These are phyloP conservation scores for Sebastes reedi DNA, from an alignment of 2,797 vertebrate species.

Conservation along the genomic window DNA sequence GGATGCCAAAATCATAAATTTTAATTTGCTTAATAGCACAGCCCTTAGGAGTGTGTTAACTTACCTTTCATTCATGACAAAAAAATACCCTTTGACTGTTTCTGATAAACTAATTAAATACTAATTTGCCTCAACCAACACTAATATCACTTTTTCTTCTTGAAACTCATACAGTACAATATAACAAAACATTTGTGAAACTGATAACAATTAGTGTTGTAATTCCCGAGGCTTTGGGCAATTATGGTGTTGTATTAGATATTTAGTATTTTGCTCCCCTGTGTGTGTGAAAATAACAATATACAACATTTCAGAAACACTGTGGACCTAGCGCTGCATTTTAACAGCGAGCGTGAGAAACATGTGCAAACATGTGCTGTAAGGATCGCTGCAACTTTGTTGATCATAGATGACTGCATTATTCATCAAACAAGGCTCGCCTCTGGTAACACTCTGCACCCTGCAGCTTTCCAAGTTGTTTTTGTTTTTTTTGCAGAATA, in stretches of 20 bases:
- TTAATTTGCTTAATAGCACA: background rate
- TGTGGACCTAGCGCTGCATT: background rate
- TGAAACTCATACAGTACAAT: background rate
- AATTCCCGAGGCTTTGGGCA: background rate
- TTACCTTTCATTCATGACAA: background rate
- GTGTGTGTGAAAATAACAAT: background rate
- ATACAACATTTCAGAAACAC: background rate
- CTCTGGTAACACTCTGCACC: slow-evolving; percentile 43
- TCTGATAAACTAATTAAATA: background rate
- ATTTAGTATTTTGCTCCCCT: background rate
- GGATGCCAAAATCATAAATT: background rate
- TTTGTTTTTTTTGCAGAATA: slow-evolving; percentile 24
- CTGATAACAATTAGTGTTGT: background rate
- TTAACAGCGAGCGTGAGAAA: slow-evolving; percentile 22
- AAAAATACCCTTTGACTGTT: background rate
- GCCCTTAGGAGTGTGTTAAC: background rate
- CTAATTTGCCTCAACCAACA: background rate
- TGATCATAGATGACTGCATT: slow-evolving; percentile 59
- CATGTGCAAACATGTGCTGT: slow-evolving; percentile 28
- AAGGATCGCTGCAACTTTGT: slow-evolving; percentile 37
- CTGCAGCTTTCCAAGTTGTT: slow-evolving; percentile 25
- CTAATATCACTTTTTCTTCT: background rate
- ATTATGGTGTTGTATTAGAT: background rate
- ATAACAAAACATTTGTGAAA: background rate
- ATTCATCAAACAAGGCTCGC: slow-evolving; percentile 64